phyloP scores from a whole-genome alignment of 2,113 vertebrate genomes.

The Tachuris rubrigastra region DNA sequence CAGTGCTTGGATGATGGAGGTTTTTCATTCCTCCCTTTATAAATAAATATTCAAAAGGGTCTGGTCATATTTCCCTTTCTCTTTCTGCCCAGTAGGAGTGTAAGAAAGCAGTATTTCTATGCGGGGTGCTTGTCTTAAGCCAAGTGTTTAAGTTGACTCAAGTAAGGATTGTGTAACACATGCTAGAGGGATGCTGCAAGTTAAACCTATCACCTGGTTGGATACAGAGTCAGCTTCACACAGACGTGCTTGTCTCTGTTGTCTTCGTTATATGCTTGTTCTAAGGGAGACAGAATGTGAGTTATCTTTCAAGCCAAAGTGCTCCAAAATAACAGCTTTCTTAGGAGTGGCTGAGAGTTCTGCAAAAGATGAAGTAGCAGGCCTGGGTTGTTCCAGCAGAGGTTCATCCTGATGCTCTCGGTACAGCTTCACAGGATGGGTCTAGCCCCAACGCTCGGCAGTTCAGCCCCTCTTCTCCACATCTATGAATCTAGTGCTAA shows the following conservation, averaged over 20 bases:
- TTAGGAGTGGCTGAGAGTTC: not conserved
- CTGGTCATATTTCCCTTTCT: conserved; percentile 12
- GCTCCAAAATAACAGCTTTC: not conserved
- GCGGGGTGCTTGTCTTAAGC: not conserved
- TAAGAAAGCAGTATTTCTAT: conserved; percentile 33
- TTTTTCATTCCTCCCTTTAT: not conserved
- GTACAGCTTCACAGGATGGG: not conserved
- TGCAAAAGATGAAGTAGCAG: not conserved
- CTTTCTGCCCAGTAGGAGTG: not conserved
- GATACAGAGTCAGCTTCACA: not conserved
- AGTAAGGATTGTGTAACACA: not conserved
- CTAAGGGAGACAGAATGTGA: not conserved
- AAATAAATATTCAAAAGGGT: conserved; percentile 30
- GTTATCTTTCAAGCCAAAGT: not conserved
- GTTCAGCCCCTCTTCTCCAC: not conserved
- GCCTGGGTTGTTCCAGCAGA: not conserved
- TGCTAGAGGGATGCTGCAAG: not conserved
- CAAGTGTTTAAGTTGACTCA: not conserved
- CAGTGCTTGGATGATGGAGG: not conserved
- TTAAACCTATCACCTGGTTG: not conserved
- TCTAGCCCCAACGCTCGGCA: not conserved
- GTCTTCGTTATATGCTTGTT: not conserved
- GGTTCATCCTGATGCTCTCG: not conserved
- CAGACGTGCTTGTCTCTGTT: not conserved
- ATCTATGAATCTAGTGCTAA: not conserved